phyloP scores from a whole-genome alignment of 2,797 vertebrate genomes.

The Enteromius viviparus region DNA sequence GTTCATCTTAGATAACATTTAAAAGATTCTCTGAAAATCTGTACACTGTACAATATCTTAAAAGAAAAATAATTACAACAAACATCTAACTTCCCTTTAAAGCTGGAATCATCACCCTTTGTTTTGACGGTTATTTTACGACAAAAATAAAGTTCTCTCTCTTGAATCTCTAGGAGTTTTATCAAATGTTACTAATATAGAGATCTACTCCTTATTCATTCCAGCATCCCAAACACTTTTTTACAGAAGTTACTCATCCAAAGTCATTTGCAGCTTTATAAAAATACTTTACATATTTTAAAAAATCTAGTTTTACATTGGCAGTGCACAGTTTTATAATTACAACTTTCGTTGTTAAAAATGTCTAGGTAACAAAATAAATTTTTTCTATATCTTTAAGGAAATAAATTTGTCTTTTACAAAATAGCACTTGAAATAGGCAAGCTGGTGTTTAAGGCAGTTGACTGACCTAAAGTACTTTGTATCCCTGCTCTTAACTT shows the following conservation, averaged over 20 bases:
- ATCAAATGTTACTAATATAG: conserved; percentile 64
- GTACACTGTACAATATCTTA: conserved; percentile 87
- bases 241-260: conserved; percentile 79
- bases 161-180: conserved; percentile 28
- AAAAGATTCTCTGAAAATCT: conserved; percentile 84
- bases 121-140: conserved; percentile 59
- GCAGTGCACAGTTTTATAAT: conserved; percentile 88
- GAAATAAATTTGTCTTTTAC: conserved; percentile 59
- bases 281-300: conserved; percentile 81
- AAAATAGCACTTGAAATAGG: conserved; percentile 45
- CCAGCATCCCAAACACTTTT: conserved; percentile 90
- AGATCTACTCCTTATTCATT: conserved; percentile 78
- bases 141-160: conserved; percentile 51
- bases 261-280: conserved; percentile 80
- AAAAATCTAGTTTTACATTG: conserved; percentile 67
- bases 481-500: conserved; percentile 42
- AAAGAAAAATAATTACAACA: conserved; percentile 72
- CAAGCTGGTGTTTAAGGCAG: conserved; percentile 56
- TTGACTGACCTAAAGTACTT: conserved; percentile 47
- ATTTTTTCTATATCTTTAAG: conserved; percentile 34
- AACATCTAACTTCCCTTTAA: conserved; percentile 81
- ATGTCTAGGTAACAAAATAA: conserved; percentile 58
- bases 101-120: conserved; percentile 73
- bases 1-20: conserved; percentile 89
- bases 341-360: conserved; percentile 81